These are phyloP conservation scores for Gallinago jamesoni DNA, from an alignment of 2,113 vertebrate genomes.

Conservation along the genomic window DNA sequence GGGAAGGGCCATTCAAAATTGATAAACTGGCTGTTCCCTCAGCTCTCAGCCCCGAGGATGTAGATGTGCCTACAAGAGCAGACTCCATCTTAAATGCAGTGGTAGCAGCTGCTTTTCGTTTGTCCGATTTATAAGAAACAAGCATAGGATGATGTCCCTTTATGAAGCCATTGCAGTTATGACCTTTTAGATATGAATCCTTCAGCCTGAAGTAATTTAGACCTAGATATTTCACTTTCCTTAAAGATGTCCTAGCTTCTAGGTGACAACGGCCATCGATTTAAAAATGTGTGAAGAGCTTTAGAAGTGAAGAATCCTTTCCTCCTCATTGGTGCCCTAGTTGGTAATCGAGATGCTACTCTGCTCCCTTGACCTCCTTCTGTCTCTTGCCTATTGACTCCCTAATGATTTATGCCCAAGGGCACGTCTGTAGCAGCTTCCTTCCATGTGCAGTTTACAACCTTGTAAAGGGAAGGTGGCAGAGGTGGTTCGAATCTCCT, in stretches of 20 bases:
- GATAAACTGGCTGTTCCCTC: not conserved
- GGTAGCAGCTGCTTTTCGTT: not conserved
- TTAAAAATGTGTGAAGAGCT: not conserved
- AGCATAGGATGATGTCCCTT: not conserved
- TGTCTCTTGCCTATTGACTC: not conserved
- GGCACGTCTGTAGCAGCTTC: not conserved
- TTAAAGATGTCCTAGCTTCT: not conserved
- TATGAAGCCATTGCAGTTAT: not conserved
- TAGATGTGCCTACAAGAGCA: not conserved
- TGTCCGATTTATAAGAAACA: not conserved
- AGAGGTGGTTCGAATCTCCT: not conserved
- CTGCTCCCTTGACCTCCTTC: not conserved
- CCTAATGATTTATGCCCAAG: not conserved
- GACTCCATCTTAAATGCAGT: not conserved
- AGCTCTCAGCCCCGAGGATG: not conserved
- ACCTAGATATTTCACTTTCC: not conserved
- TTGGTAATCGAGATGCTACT: not conserved
- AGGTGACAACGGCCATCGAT: not conserved
- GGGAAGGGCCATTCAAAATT: not conserved
- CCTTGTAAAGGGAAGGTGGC: not conserved
- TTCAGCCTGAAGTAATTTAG: not conserved
- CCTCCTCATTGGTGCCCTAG: not conserved
- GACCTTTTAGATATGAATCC: not conserved
- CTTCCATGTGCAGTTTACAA: not conserved
- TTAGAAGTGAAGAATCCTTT: not conserved